These are phyloP conservation scores for Catocala nupta DNA, from an alignment of 2,888 invertebrate species.

Conservation along the genomic window DNA sequence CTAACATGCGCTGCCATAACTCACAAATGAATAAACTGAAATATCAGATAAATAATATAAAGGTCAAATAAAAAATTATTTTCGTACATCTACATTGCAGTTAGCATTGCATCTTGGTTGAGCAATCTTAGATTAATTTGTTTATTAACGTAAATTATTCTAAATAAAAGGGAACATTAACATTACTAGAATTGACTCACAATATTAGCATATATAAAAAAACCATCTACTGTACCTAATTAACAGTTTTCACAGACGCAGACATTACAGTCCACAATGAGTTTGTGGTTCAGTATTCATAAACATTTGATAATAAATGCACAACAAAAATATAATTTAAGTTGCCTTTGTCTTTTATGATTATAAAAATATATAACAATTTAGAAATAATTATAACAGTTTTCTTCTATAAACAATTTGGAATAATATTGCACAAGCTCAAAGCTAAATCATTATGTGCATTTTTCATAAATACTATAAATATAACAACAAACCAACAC, in stretches of 20 bases:
- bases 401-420: slow-evolving; percentile 82
- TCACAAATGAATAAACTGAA: slow-evolving; percentile 84
- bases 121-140: slow-evolving; percentile 85
- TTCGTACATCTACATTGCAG: slow-evolving; percentile 80
- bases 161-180: slow-evolving; percentile 84
- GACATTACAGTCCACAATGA: slow-evolving; percentile 83
- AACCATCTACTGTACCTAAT: slow-evolving; percentile 67
- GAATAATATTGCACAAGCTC: slow-evolving; percentile 86
- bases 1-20: slow-evolving; percentile 87
- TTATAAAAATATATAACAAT: slow-evolving; percentile 86
- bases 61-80: slow-evolving; percentile 80
- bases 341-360: slow-evolving; percentile 85
- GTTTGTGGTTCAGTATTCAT: slow-evolving; percentile 77
- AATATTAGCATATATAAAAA: slow-evolving; percentile 81
- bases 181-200: slow-evolving; percentile 86
- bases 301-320: slow-evolving; percentile 85
- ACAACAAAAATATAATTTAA: slow-evolving; percentile 86
- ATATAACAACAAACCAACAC: slow-evolving; percentile 86
- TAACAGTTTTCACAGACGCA: slow-evolving; percentile 72
- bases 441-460: slow-evolving; percentile 83
- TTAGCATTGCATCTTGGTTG: slow-evolving; percentile 85
- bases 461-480: slow-evolving; percentile 76
- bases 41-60: slow-evolving; percentile 84
- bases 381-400: slow-evolving; percentile 85
- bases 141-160: slow-evolving; percentile 82